phyloP scores from a whole-genome alignment of 2,113 vertebrate genomes.

The Phyllostomus hastatus region DNA sequence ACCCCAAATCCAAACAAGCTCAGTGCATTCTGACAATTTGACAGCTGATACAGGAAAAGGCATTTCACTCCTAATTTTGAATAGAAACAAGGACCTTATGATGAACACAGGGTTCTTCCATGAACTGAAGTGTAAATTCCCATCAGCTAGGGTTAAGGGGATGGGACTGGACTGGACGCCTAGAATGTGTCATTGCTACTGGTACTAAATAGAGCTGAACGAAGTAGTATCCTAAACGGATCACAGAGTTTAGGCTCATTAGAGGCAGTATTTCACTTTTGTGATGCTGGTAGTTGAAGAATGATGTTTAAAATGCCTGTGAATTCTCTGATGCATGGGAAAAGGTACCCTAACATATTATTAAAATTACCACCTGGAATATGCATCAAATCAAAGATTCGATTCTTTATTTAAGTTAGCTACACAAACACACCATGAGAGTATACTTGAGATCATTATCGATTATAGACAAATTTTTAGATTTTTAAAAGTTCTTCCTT shows the following conservation, averaged over 20 bases:
- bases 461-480: not conserved
- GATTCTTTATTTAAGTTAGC: not conserved
- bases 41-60: conserved; percentile 72
- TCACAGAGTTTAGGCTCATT: conserved; percentile 43
- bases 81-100: conserved; percentile 62
- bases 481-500: not conserved
- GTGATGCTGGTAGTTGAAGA: not conserved
- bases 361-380: not conserved
- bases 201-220: conserved; percentile 72
- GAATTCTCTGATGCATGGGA: not conserved
- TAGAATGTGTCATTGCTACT: conserved; percentile 47
- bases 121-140: conserved; percentile 68
- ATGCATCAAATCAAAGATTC: not conserved
- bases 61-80: conserved; percentile 71
- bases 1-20: conserved; percentile 62
- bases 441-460: not conserved
- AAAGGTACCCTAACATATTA: not conserved
- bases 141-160: conserved; percentile 45
- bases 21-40: conserved; percentile 73
- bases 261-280: conserved; percentile 4
- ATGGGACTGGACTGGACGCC: conserved; percentile 28
- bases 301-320: not conserved
- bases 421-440: not conserved
- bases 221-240: conserved; percentile 70
- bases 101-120: conserved; percentile 38